phyloP scores from a whole-genome alignment of 2,888 invertebrate genomes.

The Dromius quadrimaculatus region DNA sequence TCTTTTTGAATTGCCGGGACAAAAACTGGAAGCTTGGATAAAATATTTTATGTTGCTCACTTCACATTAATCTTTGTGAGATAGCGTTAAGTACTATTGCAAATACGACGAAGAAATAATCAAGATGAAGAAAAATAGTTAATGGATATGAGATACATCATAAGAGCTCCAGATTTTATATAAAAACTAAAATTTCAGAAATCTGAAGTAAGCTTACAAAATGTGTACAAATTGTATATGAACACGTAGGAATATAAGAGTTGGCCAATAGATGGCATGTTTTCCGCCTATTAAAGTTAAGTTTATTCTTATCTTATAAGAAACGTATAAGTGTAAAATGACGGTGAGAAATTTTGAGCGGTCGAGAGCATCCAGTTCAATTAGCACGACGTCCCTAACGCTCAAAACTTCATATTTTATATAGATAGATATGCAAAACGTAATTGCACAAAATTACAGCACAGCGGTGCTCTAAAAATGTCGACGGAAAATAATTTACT shows the following conservation, averaged over 20 bases:
- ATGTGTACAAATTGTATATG: conserved; percentile 33
- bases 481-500: conserved; percentile 60
- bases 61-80: conserved; percentile 38
- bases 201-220: no score
- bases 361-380: conserved; percentile 54
- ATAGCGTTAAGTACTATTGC: no score
- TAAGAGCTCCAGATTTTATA: no score
- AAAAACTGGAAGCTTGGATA: conserved; percentile 45
- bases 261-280: conserved; percentile 60
- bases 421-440: conserved; percentile 64
- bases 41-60: conserved; percentile 32
- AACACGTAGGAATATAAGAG: conserved; percentile 31
- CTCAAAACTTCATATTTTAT: conserved; percentile 60
- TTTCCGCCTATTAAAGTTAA: conserved; percentile 63
- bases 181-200: no score
- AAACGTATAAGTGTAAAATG: conserved; percentile 61
- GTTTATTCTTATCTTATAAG: conserved; percentile 64
- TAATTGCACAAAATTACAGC: conserved; percentile 63
- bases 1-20: conserved; percentile 35
- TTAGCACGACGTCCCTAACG: conserved; percentile 53
- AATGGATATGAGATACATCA: no score
- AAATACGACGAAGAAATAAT: no score
- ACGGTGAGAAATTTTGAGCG: conserved; percentile 60
- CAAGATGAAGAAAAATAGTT: no score
- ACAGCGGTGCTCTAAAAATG: conserved; percentile 60